Conservation (phyloP, 2,113 vertebrate genomes). For the Sceloporus tristichus region DNA sequence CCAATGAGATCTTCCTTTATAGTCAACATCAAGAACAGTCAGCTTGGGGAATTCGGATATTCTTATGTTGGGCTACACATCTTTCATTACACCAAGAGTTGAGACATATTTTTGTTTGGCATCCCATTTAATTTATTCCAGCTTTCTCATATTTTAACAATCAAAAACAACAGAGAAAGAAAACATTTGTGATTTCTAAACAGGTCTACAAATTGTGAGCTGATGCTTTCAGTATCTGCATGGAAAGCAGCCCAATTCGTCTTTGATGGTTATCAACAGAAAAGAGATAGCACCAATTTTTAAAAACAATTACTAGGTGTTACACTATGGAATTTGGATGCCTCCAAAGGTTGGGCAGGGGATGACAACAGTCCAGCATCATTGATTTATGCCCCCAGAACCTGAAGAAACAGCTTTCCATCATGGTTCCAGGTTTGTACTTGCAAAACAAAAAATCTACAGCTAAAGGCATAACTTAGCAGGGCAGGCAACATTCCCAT, state of each 20-base stretch:
- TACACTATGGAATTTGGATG: conserved; percentile 23
- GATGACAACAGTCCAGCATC: neutral
- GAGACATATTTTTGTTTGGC: conserved; percentile 49
- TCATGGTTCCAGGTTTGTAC: neutral
- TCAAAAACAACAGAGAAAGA: conserved; percentile 57
- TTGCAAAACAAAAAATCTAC: neutral
- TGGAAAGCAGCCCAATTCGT: conserved; percentile 64
- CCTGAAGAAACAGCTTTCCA: neutral
- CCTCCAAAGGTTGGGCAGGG: neutral
- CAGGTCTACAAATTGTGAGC: conserved; percentile 65
- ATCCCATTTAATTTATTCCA: conserved; percentile 73
- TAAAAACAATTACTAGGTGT: conserved; percentile 49
- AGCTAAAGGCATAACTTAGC: neutral
- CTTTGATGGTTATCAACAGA: conserved; percentile 56
- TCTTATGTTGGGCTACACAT: rapidly evolving
- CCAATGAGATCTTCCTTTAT: rapidly evolving
- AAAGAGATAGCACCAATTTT: conserved; percentile 57
- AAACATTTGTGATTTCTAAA: conserved; percentile 64
- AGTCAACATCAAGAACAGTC: neutral
- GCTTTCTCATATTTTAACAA: conserved; percentile 61
- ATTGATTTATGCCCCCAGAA: neutral
- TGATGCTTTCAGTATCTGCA: conserved; percentile 60
- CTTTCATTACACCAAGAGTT: conserved; percentile 6
- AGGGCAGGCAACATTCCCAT: neutral
- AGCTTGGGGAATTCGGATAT: conserved; percentile 3